Percentiles rank a stretch among this genome's conserved stretches.
Evolutionary conservation across 2,888 invertebrate species (phyloP).

Genomic region (Malachius bipustulatus): DNA sequence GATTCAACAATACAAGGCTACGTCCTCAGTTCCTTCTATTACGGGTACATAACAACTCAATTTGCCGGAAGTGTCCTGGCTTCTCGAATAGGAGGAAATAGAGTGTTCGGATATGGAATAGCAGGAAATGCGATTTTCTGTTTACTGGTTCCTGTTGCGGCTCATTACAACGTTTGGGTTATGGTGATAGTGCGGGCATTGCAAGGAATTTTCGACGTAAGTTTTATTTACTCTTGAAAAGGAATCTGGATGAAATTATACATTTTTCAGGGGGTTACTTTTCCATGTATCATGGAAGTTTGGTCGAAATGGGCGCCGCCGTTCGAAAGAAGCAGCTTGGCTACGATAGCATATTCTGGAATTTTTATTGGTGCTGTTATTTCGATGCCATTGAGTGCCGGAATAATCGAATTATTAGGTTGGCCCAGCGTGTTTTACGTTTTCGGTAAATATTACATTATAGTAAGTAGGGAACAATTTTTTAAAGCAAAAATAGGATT

Average conservation of each 20-base stretch:
- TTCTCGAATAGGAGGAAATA: slow-evolving; percentile 1
- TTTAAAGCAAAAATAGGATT: no score
- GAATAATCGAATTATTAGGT: neutral
- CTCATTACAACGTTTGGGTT: neutral
- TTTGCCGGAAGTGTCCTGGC: neutral
- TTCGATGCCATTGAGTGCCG: neutral
- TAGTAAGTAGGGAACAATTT: no score
- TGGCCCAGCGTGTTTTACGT: neutral
- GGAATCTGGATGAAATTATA: neutral
- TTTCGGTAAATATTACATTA: neutral
- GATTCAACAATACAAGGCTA: slow-evolving; percentile 6
- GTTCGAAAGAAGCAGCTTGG: neutral
- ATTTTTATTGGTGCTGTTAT: neutral
- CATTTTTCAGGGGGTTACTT: neutral
- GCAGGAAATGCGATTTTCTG: neutral
- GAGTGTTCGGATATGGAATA: slow-evolving; percentile 6
- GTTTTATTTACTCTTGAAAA: slow-evolving; percentile 1
- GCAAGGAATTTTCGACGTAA: slow-evolving; percentile 29
- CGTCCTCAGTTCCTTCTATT: slow-evolving; percentile 4
- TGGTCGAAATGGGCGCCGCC: neutral
- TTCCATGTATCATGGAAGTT: neutral
- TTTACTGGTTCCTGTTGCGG: neutral
- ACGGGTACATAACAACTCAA: slow-evolving; percentile 6
- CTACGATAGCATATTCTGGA: neutral
- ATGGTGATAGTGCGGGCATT: slow-evolving; percentile 17